phyloP scores from a whole-genome alignment of 2,888 invertebrate species.

The Seira sanloemensis region DNA sequence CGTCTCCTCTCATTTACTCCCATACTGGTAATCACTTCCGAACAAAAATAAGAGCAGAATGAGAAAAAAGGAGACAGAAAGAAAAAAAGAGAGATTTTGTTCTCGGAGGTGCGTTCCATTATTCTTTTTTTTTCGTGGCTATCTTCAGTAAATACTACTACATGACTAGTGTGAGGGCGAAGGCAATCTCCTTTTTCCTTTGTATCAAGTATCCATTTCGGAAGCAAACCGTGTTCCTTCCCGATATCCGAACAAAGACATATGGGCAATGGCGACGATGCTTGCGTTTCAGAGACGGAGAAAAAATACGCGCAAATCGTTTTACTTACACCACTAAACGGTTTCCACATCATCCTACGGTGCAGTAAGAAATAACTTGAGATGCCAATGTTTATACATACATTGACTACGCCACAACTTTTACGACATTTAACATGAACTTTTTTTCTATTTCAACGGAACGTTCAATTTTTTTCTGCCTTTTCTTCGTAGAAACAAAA shows the following conservation, averaged over 20 bases:
- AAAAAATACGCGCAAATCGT: neutral
- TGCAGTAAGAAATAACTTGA: no score
- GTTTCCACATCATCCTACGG: neutral
- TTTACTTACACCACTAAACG: neutral
- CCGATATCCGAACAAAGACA: neutral
- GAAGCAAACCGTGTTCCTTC: neutral
- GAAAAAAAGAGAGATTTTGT: no score
- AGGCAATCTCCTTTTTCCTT: neutral
- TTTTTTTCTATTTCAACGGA: neutral
- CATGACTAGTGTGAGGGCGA: neutral
- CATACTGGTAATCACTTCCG: neutral
- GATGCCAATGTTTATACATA: neutral
- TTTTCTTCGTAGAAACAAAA: neutral
- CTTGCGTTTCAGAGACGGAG: neutral
- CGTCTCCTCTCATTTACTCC: neutral
- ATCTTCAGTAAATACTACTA: neutral
- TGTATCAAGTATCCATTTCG: neutral
- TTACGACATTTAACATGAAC: neutral
- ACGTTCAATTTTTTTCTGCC: no score
- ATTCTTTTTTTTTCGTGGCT: neutral
- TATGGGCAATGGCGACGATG: no score
- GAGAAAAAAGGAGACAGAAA: no score
- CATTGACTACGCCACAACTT: neutral
- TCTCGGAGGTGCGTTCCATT: no score
- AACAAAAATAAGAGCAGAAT: neutral